Percentiles rank a stretch among this genome's conserved stretches.
Evolutionary conservation across 1,140 invertebrate species (phyloP).

Genomic region (Eurosta solidaginis): DNA sequence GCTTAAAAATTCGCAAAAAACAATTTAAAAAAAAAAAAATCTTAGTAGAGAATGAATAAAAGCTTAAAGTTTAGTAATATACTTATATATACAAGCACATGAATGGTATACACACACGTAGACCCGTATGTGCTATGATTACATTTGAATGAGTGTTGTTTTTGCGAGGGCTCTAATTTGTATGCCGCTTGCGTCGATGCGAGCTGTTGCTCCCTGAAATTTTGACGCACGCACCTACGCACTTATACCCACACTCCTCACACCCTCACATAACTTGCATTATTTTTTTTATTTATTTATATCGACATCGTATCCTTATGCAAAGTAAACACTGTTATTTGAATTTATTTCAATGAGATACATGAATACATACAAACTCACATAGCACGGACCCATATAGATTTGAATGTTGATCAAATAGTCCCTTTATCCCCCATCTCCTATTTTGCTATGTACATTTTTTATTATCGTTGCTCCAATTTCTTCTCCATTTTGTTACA

Average conservation of each 20-base stretch:
- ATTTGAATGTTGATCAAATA: too few species aligned
- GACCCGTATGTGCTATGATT: too few species aligned
- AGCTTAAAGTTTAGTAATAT: background rate
- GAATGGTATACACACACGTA: background rate
- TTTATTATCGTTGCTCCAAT: background rate
- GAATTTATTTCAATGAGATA: background rate
- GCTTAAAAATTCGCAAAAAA: too few species aligned
- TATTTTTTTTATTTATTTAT: background rate
- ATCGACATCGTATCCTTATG: background rate
- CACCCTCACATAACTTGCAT: background rate
- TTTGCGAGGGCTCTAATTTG: background rate
- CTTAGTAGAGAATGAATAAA: background rate
- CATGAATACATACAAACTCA: background rate
- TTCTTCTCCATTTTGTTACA: background rate
- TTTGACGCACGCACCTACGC: background rate
- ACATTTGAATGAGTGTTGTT: background rate
- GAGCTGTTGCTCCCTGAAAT: background rate
- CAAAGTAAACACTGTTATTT: background rate
- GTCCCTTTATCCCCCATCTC: too few species aligned
- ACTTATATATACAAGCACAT: background rate
- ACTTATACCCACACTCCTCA: background rate
- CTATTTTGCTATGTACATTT: background rate
- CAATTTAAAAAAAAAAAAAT: background rate
- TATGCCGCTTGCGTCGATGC: slow-evolving; percentile 19
- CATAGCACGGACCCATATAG: background rate